A percentile compares a stretch with the other conserved stretches of the same genome.
Conservation (phyloP, 2,888 invertebrate genomes). For the Tenthredo amoena region DNA sequence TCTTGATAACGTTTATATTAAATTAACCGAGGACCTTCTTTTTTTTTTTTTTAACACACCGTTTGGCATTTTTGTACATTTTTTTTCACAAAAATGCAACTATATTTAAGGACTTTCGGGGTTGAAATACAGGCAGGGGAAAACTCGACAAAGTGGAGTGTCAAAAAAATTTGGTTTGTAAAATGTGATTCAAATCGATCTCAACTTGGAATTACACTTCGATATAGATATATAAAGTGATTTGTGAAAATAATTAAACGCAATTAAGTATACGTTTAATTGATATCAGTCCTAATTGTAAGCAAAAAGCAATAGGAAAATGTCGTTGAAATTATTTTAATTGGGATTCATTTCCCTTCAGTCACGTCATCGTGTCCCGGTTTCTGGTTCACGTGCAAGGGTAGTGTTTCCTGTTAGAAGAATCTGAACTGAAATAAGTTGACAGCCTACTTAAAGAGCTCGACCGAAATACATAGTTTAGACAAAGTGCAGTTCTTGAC, state of each 20-base stretch:
- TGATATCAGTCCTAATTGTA: neutral
- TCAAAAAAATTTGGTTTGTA: neutral
- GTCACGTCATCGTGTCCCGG: neutral
- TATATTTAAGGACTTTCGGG: neutral
- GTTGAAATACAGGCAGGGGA: neutral
- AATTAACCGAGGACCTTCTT: neutral
- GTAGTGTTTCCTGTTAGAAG: neutral
- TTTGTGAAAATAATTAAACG: neutral
- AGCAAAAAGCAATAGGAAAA: neutral
- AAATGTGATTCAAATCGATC: neutral
- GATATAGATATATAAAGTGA: neutral
- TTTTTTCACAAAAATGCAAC: neutral
- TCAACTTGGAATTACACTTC: neutral
- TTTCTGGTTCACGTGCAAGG: neutral
- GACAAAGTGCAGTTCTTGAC: neutral
- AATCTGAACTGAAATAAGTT: neutral
- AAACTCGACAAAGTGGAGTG: neutral
- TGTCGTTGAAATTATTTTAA: neutral
- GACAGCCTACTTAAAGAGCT: neutral
- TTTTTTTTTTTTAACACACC: neutral
- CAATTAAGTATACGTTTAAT: neutral
- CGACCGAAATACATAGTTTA: neutral
- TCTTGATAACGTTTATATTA: slow-evolving; percentile 7
- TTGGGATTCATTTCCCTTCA: neutral
- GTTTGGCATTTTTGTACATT: neutral